A percentile compares a stretch with the other conserved stretches of the same genome.
Conservation (phyloP, 2,888 invertebrate genomes). For the Xanthostigma xanthostigma region DNA sequence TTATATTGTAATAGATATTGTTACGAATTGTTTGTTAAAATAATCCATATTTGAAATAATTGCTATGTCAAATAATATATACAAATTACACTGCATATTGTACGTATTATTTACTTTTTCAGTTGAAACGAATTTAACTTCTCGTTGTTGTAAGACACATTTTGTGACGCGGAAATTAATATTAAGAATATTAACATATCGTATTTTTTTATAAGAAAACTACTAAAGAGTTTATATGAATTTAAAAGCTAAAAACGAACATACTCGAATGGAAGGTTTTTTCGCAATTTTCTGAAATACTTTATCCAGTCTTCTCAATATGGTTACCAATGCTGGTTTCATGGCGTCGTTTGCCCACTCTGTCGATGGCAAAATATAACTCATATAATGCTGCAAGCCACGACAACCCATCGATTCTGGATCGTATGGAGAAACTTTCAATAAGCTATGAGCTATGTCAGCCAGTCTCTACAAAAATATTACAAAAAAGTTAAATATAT, state of each 20-base stretch:
- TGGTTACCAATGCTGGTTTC: slow-evolving; percentile 80
- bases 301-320: slow-evolving; percentile 85
- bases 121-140: too few relatives aligned
- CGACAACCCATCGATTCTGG: slow-evolving; percentile 92
- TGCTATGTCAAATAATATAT: too few relatives aligned
- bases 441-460: slow-evolving; percentile 89
- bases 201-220: too few relatives aligned
- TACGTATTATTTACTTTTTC: too few relatives aligned
- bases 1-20: too few relatives aligned
- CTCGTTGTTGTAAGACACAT: too few relatives aligned
- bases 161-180: too few relatives aligned
- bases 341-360: slow-evolving; percentile 93
- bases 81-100: too few relatives aligned
- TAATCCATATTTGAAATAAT: too few relatives aligned
- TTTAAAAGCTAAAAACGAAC: slow-evolving; percentile 12
- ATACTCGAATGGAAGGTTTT: slow-evolving; percentile 75
- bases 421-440: slow-evolving; percentile 97
- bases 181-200: too few relatives aligned
- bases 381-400: slow-evolving; percentile 86
- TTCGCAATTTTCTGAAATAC: slow-evolving; percentile 96
- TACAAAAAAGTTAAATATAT: slow-evolving; percentile 3
- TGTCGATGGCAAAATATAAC: slow-evolving; percentile 79
- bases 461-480: slow-evolving; percentile 59
- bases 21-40: too few relatives aligned
- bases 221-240: neutral